Base-by-base conservation (phyloP, 1,140 invertebrate genomes). In the Venturia canescens region DNA sequence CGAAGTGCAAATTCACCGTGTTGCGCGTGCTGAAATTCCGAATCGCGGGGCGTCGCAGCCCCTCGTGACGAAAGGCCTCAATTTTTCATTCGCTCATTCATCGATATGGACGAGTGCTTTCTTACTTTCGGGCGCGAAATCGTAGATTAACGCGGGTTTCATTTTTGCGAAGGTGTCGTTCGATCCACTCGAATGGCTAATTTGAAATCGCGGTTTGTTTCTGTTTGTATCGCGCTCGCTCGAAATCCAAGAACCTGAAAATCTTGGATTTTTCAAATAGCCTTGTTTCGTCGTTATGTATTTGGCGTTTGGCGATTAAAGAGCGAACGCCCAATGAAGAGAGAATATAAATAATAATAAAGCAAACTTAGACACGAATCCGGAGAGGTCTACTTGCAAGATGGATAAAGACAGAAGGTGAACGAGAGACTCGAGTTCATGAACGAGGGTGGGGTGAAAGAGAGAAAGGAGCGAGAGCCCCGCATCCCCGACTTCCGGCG, bases 401-500 rank as follows among this genome's bases (percentile, higher is more conserved):
- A 63, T 60, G 57, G 75, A 77, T 27, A 63, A 66, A 77, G 75
- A 77, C 60, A 44, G 75, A 77, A 77, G 60, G 57, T 60, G 31
- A 77, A 77, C 31, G 75, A 63, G 75, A 57, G 60, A 63, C 16
- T 21, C n/a, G n/a, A 72, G 34, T 29, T 50, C n/a, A 76, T 31
- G 74, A 31, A 27, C 16, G 74, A 18, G 69, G 23, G 53, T 11
- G 66, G 11, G n/a, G 75, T 63, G 57, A 38, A 38, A 18, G 66
- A 69, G 16, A 31, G 75, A 72, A 69, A 71, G 16, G n/a, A 53
- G n/a, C 60, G 34, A 21, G 78, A 74, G 78, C 86, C 86, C 84
- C 80, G 83, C 82, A 85, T 84, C 83, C 84, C 79, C 78, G 82
- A 88, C 86, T 88, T 88, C 87, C 87, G 87, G 86, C 86, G 86